These are phyloP conservation scores for Venusia cambrica DNA, from an alignment of 2,888 invertebrate species.

Conservation along the genomic window DNA sequence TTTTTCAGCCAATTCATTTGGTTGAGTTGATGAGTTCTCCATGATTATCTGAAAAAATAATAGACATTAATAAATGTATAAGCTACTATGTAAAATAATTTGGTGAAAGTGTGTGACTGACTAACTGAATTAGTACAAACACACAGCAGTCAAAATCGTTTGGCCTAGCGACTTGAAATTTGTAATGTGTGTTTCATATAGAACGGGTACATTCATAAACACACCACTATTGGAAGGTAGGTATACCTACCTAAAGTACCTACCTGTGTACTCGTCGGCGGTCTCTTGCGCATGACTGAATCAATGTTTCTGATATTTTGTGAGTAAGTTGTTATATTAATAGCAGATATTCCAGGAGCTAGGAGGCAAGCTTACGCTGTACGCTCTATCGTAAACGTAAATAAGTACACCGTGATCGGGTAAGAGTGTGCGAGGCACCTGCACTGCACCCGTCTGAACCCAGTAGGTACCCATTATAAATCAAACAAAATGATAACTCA, in stretches of 20 bases:
- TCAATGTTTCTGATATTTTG: conserved; percentile 8
- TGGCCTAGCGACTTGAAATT: no score
- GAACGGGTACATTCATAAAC: no score
- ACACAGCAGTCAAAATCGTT: no score
- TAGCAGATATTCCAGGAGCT: conserved; percentile 9
- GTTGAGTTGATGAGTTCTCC: conserved; percentile 38
- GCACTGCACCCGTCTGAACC: conserved; percentile 52
- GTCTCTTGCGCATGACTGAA: conserved; percentile 2
- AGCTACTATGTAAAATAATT: no score
- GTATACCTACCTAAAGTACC: no score
- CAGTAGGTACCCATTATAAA: conserved; percentile 55
- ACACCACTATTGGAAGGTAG: no score
- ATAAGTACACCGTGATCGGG: conserved; percentile 16
- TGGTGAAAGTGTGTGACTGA: no score
- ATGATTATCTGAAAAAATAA: conserved; percentile 51
- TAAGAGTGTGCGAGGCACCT: conserved; percentile 46
- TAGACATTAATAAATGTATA: conserved; percentile 13
- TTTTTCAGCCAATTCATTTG: conserved; percentile 27
- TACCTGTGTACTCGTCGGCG: background rate
- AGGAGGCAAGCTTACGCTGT: conserved; percentile 5
- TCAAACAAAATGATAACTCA: conserved; percentile 77
- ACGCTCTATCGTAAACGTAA: conserved; percentile 4
- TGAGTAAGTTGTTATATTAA: conserved; percentile 9
- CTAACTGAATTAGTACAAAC: no score
- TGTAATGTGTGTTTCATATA: no score